phyloP scores from a whole-genome alignment of 2,113 vertebrate species.

The Seriola rivoliana region DNA sequence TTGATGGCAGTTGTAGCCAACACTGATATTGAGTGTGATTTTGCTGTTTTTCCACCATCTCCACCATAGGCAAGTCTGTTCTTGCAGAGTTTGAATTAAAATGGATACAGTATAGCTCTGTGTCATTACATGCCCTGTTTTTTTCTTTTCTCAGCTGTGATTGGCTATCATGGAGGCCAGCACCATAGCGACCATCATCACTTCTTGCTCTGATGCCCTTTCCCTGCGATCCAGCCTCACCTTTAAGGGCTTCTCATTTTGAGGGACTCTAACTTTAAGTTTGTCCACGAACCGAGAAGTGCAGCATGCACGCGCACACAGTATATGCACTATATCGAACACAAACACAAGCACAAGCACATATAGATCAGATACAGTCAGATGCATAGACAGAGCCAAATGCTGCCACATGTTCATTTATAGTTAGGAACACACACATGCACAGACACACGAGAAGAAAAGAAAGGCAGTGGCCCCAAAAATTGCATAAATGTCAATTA shows the following conservation, averaged over 20 bases:
- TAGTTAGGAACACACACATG: conserved; percentile 13
- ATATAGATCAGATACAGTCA: conserved; percentile 1
- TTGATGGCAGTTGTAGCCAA: conserved; percentile 74
- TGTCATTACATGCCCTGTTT: conserved; percentile 39
- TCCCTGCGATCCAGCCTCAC: conserved; percentile 66
- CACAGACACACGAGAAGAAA: conserved; percentile 32
- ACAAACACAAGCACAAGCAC: not conserved
- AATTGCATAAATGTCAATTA: conserved; percentile 78
- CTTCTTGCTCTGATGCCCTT: conserved; percentile 67
- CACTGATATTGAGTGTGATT: conserved; percentile 75
- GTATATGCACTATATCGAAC: not conserved
- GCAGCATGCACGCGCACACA: not conserved
- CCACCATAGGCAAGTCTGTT: conserved; percentile 50
- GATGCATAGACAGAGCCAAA: conserved; percentile 18
- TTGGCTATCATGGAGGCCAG: conserved; percentile 55
- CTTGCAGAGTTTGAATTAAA: conserved; percentile 63
- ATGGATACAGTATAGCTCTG: conserved; percentile 46
- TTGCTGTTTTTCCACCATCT: conserved; percentile 46
- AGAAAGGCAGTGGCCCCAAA: conserved; percentile 65
- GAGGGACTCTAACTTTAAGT: conserved; percentile 49
- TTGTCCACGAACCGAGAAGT: conserved; percentile 28
- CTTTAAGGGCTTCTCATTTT: conserved; percentile 71
- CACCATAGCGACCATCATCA: conserved; percentile 69
- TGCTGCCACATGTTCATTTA: conserved; percentile 23
- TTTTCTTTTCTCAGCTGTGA: conserved; percentile 47